A percentile compares a stretch with the other conserved stretches of the same genome.
phyloP scores from a whole-genome alignment of 2,113 vertebrate species.

The Haemorhous mexicanus region DNA sequence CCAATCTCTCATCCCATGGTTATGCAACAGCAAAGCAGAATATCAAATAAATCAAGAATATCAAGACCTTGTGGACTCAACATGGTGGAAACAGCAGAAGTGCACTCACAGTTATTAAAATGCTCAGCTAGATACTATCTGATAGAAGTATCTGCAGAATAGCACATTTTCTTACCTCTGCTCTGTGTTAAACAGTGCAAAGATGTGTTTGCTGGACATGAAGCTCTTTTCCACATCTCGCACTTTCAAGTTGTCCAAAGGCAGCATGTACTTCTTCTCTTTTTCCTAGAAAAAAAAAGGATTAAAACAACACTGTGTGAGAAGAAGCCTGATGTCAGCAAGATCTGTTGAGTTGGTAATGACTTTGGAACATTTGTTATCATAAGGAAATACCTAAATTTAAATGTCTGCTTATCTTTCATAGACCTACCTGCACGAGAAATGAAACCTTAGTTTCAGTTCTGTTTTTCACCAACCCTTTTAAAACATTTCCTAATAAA shows the following conservation, averaged over 20 bases:
- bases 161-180: conserved; percentile 85
- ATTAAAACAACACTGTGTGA: not conserved
- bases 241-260: conserved; percentile 95
- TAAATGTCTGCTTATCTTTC: not conserved
- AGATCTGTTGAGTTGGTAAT: not conserved
- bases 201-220: conserved; percentile 97
- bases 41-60: not conserved
- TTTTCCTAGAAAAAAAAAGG: conserved; percentile 78
- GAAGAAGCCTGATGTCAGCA: not conserved
- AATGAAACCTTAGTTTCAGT: not conserved
- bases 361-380: not conserved
- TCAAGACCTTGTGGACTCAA: not conserved
- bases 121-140: not conserved
- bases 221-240: conserved; percentile 96
- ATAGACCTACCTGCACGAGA: not conserved
- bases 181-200: conserved; percentile 96
- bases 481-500: conserved; percentile 51
- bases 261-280: conserved; percentile 95
- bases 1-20: not conserved
- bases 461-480: conserved; percentile 26
- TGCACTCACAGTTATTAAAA: not conserved
- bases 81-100: not conserved
- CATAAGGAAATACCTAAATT: not conserved
- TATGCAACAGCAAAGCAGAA: conserved; percentile 3
- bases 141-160: not conserved